These are phyloP conservation scores for Plebejus anna DNA, from an alignment of 2,888 invertebrate genomes.

Conservation along the genomic window DNA sequence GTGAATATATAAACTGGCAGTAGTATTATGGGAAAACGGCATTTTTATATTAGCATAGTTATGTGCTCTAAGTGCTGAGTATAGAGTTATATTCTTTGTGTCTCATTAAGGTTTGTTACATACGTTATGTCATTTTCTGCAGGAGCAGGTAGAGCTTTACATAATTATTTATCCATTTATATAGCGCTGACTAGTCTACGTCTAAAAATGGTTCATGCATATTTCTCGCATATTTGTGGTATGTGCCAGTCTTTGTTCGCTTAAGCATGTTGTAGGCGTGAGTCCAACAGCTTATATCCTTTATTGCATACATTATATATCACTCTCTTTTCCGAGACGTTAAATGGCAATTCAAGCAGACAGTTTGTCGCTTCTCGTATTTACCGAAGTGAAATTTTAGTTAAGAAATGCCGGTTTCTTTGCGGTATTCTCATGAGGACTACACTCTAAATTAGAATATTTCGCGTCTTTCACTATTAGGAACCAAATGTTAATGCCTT, in stretches of 20 bases:
- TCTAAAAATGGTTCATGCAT: not conserved
- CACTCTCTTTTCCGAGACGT: not conserved
- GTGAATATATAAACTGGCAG: not conserved
- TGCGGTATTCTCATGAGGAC: not conserved
- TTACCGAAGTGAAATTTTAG: not conserved
- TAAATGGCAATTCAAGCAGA: slow-evolving; percentile 27
- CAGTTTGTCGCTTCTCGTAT: slow-evolving; percentile 29
- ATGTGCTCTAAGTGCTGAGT: not conserved
- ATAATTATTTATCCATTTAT: not conserved
- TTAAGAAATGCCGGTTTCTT: not conserved
- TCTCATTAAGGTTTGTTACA: slow-evolving; percentile 2
- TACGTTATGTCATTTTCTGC: not conserved
- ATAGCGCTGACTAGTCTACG: not conserved
- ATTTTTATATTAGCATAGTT: slow-evolving; percentile 10
- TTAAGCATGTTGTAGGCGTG: slow-evolving; percentile 49
- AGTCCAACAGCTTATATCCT: slow-evolving; percentile 49
- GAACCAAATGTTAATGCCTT: not conserved
- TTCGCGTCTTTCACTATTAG: not conserved
- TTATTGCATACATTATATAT: slow-evolving; percentile 42
- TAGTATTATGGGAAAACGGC: not conserved
- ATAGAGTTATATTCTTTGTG: slow-evolving; percentile 1
- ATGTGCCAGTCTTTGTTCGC: slow-evolving; percentile 44
- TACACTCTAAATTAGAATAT: not conserved
- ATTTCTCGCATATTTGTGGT: slow-evolving; percentile 29
- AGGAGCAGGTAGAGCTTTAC: not conserved